Evolutionary conservation across 2,888 invertebrate genomes (phyloP), one percentile per base, ranked within the genome.

Genomic region (Archips crataeganus): DNA sequence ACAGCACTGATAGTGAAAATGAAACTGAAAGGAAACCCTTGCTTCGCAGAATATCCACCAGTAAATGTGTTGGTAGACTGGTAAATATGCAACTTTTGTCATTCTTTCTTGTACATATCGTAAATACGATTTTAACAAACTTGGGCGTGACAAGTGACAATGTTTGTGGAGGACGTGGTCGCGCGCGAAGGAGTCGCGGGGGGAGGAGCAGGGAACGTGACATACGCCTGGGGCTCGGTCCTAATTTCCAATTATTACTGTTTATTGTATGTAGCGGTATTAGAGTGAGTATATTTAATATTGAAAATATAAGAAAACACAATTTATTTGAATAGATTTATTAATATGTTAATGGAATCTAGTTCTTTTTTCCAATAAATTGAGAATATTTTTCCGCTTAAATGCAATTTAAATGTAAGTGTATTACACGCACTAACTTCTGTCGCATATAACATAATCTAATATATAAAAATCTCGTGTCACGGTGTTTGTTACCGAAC

Each of bases 21-120:
- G 98, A 98, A 89, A 96, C 96, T 74, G 97, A 97, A 88, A 97
- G 97, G 83, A 97, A 96, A 79, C 96, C 96, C 80, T 96, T 97
- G 89, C 96, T 97, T 85, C 95, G 97, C 85, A 96, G 97, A 84
- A 95, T 98, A 87, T 98, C 98, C 76, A 98, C 97, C 76, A 97
- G 97, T 92, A 97, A 96, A 90, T 97, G 97, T 90, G 96, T 97
- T 88, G 97, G 97, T 89, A 96, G 96, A 91, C 95, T 97, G 95
- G 98, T 98, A 95, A 95, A 96, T 94, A 96, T 94, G 84, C 84
- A 11, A 8, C 47, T 15, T 42, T 47, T 39, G 45, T 13, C 23
- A 13, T 13, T 51, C 51, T 51, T 62, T 11, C 45, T 54, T 62
- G 8, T 70, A 39, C n/a, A 34, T 42, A 47, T 47, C 15, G 47